These are phyloP conservation scores for Callyntrura sp. DNA, from an alignment of 2,888 invertebrate species.

Conservation along the genomic window DNA sequence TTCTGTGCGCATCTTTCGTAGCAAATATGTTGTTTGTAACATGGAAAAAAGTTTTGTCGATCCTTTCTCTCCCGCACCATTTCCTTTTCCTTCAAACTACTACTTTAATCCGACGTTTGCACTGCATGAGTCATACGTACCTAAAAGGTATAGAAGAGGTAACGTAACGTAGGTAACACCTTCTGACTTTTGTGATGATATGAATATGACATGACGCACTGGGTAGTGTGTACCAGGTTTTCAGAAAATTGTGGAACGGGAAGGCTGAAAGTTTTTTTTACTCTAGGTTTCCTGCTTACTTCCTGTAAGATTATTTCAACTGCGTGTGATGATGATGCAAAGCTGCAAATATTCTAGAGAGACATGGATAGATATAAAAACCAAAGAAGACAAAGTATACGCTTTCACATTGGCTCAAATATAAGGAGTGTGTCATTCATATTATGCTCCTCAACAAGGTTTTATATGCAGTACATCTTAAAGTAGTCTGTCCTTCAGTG, in stretches of 20 bases:
- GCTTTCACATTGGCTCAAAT: not conserved
- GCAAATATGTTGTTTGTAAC: not conserved
- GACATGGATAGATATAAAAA: too few species aligned
- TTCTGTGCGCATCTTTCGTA: constrained; percentile 2
- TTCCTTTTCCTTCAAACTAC: constrained; percentile 8
- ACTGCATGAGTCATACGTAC: constrained; percentile 18
- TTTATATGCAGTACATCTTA: not conserved
- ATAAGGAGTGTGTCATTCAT: not conserved
- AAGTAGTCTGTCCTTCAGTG: not conserved
- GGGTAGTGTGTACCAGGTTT: not conserved
- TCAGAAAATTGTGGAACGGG: not conserved
- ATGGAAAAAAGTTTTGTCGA: constrained; percentile 38
- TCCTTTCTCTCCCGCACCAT: not conserved
- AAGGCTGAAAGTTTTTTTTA: constrained; percentile 10
- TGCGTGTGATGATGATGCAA: not conserved
- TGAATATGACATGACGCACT: constrained; percentile 14
- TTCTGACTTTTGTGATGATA: constrained; percentile 26
- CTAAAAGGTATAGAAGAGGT: not conserved
- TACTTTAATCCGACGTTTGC: not conserved
- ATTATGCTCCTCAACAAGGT: not conserved
- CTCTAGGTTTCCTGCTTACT: not conserved
- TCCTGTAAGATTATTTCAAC: not conserved
- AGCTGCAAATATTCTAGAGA: not conserved
- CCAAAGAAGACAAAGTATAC: constrained; percentile 6
- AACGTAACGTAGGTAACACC: not conserved